A percentile compares a stretch with the other conserved stretches of the same genome.
phyloP scores from a whole-genome alignment of 64 coral and sea anemone species.

The Montipora sp. region DNA sequence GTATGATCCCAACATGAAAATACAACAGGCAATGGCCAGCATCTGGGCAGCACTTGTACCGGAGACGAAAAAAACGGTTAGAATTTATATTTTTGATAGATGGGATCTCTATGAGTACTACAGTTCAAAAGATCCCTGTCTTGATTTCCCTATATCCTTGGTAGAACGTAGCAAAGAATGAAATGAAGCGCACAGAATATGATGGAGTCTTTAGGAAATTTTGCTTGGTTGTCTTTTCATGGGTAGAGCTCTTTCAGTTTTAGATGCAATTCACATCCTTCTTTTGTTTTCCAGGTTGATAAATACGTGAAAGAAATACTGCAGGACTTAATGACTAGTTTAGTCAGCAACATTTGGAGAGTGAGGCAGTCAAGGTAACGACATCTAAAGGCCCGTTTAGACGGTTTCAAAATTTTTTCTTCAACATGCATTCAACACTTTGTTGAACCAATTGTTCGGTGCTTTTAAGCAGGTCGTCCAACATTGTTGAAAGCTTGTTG shows the following conservation, averaged over 20 bases:
- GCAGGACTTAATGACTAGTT: slow-evolving; percentile 80
- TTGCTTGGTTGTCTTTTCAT: not conserved
- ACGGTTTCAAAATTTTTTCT: no score
- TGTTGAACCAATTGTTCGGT: no score
- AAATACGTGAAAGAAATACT: slow-evolving; percentile 93
- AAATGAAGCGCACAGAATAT: no score
- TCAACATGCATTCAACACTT: no score
- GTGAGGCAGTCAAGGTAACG: slow-evolving; percentile 90
- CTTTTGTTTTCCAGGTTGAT: slow-evolving; percentile 66
- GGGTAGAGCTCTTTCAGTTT: not conserved
- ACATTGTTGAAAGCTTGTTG: no score
- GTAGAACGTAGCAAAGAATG: no score
- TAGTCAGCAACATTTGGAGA: slow-evolving; percentile 91
- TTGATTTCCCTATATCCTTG: no score
- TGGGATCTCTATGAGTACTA: no score
- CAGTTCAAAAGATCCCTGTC: no score
- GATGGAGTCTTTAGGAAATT: not conserved
- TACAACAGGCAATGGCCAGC: slow-evolving; percentile 94
- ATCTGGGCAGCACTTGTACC: slow-evolving; percentile 95
- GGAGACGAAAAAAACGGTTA: slow-evolving; percentile 87
- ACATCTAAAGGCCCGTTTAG: no score
- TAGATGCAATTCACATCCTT: not conserved
- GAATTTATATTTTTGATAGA: not conserved
- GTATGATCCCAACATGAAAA: slow-evolving; percentile 91
- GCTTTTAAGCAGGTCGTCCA: no score